Base-by-base conservation (phyloP, 1,140 invertebrate genomes). In the Geopemphigus sp. region DNA sequence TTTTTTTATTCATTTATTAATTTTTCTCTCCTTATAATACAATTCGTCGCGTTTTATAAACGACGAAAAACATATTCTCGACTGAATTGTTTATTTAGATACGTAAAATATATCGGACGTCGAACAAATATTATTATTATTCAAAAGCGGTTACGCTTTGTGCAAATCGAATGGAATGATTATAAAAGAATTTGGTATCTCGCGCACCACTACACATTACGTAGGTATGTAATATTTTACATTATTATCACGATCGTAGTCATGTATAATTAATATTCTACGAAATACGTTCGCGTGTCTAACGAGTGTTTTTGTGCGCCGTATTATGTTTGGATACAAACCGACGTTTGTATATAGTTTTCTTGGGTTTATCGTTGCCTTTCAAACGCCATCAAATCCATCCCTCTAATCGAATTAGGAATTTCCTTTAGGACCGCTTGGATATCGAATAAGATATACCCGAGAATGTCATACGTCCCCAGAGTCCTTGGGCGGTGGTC, bases 341-440 rank as follows among this genome's bases (percentile, higher is more conserved):
- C 3, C 8, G 29, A 32, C 8, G 1, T 19, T 39, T 64, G n/a
- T 45, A 22, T 66, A 22, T 14, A 66, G 11, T 66, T 45, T 66
- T 39, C 19, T 39, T 6, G 10, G 53, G 17, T 54, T 54, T 54
- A 4, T 54, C 19, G 29, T 39, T 64, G 29, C 2, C 61, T 11
- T 64, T 63, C 17, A 64, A 64, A 64, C 4, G 32, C 29, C 63
- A 39, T 12, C 19, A 64, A 64, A 39, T 45, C n/a, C n/a, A 22
- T 17, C 32, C 63, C 32, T 66, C 39, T 66, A 45, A 66, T 66
- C n/a, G 63, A 66, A 66, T 66, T 64, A 64, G 29, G 32, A 64
- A 39, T 64, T 66, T 29, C 29, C n/a, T n/a, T n/a, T 66, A 45
- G 63, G 39, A n/a, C 32, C n/a, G 22, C 32, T 14, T 22, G 63